phyloP scores from a whole-genome alignment of 2,797 vertebrate genomes.

The Pseudochromis fuscus region DNA sequence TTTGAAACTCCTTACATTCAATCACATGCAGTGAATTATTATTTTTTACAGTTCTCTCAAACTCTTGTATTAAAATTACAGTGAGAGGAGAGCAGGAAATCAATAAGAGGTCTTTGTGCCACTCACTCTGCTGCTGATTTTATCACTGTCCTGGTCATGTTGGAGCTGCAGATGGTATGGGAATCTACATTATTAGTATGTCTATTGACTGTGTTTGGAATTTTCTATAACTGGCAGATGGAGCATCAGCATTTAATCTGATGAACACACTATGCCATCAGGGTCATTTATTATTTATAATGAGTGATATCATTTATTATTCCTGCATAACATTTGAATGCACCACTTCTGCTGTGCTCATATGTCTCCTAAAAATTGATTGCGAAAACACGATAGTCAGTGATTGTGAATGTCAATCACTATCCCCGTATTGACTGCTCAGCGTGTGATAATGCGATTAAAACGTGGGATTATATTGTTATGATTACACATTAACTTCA shows the following conservation, averaged over 20 bases:
- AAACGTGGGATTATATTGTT: slow-evolving; percentile 29
- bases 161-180: slow-evolving; percentile 52
- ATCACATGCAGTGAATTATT: slow-evolving; percentile 29
- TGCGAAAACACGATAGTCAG: neutral
- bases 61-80: slow-evolving; percentile 35
- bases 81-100: slow-evolving; percentile 50
- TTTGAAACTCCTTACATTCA: slow-evolving; percentile 16
- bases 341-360: neutral
- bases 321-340: neutral
- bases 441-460: slow-evolving; percentile 15
- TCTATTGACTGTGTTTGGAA: slow-evolving; percentile 54
- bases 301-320: slow-evolving; percentile 25
- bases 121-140: slow-evolving; percentile 50
- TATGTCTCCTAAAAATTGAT: neutral
- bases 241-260: slow-evolving; percentile 42
- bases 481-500: slow-evolving; percentile 24
- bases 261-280: slow-evolving; percentile 28
- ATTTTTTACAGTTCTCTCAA: slow-evolving; percentile 43
- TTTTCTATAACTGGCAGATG: slow-evolving; percentile 52
- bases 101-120: slow-evolving; percentile 47
- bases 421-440: neutral
- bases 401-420: slow-evolving; percentile 13
- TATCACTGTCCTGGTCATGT: slow-evolving; percentile 48
- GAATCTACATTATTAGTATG: slow-evolving; percentile 54
- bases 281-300: slow-evolving; percentile 47